phyloP scores from a whole-genome alignment of 2,113 vertebrate genomes.

The Corydoras sp. region DNA sequence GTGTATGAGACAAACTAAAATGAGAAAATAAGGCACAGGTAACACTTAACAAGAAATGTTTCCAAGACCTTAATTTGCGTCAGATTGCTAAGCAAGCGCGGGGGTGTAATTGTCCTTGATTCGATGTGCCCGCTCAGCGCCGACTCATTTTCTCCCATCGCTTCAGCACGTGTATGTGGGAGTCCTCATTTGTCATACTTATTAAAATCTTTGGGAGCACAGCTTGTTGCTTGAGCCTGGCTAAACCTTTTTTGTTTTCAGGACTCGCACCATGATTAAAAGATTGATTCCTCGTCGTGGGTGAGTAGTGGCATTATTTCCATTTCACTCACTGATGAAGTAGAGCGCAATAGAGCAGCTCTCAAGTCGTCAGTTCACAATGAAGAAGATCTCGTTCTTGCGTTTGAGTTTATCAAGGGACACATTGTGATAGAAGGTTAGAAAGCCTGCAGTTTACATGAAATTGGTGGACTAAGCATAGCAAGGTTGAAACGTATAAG shows the following conservation, averaged over 20 bases:
- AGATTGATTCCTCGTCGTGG: not conserved
- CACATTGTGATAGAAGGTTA: not conserved
- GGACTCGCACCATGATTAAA: not conserved
- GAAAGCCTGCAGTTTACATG: not conserved
- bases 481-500: not conserved
- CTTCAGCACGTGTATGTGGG: not conserved
- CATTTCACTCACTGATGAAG: constrained; percentile 39
- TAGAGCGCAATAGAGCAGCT: constrained; percentile 28
- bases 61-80: constrained; percentile 7
- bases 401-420: constrained; percentile 32
- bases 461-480: not conserved
- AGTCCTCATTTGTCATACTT: not conserved
- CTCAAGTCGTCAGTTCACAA: constrained; percentile 30
- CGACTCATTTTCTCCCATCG: not conserved
- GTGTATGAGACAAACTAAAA: too few relatives aligned
- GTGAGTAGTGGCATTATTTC: constrained; percentile 41
- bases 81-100: not conserved
- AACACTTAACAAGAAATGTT: not conserved
- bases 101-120: not conserved
- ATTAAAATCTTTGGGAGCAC: not conserved
- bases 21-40: not conserved
- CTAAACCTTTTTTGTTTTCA: not conserved
- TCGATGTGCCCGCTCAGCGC: not conserved
- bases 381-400: constrained; percentile 26
- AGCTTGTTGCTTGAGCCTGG: not conserved